Evolutionary conservation across 2,113 vertebrate species (phyloP).

Genomic region (Mohoua ochrocephala): DNA sequence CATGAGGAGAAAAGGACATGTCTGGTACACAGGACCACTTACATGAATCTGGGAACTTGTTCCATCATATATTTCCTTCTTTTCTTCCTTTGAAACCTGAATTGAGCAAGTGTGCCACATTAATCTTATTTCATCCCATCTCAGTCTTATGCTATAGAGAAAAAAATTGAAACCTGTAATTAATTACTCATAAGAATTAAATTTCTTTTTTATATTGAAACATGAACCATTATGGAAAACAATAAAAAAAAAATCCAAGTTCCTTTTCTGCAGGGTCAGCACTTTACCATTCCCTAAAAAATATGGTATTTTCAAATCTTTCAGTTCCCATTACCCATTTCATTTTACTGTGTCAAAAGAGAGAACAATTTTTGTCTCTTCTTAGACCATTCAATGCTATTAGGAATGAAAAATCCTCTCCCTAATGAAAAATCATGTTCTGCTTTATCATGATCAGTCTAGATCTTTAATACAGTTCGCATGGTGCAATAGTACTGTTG

Average conservation of each 20-base stretch:
- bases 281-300: not conserved
- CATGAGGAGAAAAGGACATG: not conserved
- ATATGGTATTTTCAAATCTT: not conserved
- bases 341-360: not conserved
- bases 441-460: not conserved
- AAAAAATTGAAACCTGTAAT: not conserved
- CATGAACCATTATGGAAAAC: not conserved
- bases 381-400: not conserved
- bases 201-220: not conserved
- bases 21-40: not conserved
- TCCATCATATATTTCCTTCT: not conserved
- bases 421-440: not conserved
- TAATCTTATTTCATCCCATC: not conserved
- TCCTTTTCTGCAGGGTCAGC: not conserved
- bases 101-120: not conserved
- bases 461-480: not conserved
- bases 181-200: not conserved
- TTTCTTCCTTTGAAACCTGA: not conserved
- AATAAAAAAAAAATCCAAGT: not conserved
- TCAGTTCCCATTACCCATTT: not conserved
- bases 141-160: not conserved
- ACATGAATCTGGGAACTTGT: not conserved
- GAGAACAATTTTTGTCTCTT: not conserved
- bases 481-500: not conserved
- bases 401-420: not conserved